Percentiles rank a stretch among this genome's conserved stretches.
phyloP scores from a whole-genome alignment of 2,888 invertebrate genomes.

The Tigriopus californicus region DNA sequence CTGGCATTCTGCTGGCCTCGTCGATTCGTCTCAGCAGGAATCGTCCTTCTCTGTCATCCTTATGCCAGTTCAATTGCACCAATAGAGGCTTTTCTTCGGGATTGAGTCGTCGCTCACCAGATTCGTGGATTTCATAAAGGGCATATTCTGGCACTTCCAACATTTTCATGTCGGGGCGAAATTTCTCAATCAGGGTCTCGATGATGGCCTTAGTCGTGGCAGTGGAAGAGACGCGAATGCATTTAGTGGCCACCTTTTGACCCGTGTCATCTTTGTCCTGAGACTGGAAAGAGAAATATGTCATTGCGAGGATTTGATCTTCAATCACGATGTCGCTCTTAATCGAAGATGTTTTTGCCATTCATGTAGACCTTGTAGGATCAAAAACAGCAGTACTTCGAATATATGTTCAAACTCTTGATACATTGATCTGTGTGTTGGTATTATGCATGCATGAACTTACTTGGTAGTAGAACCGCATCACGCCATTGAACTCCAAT shows the following conservation, averaged over 20 bases:
- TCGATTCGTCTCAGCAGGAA: conserved; percentile 49
- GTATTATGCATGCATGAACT: too few relatives aligned
- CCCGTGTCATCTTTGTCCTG: conserved; percentile 70
- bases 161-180: conserved; percentile 98
- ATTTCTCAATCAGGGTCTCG: conserved; percentile 92
- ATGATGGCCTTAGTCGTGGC: conserved; percentile 92
- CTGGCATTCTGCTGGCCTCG: conserved; percentile 13
- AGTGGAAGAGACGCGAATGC: conserved; percentile 89
- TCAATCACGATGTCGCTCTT: not conserved
- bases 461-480: conserved; percentile 48
- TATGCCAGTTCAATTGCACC: conserved; percentile 97
- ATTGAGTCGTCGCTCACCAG: conserved; percentile 62
- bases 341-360: not conserved
- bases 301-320: too few relatives aligned
- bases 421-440: too few relatives aligned
- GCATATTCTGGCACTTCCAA: conserved; percentile 43
- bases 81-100: conserved; percentile 84
- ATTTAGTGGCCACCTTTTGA: conserved; percentile 96
- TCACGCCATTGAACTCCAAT: conserved; percentile 95
- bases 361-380: not conserved
- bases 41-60: conserved; percentile 91
- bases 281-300: not conserved
- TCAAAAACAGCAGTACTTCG: not conserved
- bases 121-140: conserved; percentile 48
- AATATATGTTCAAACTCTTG: not conserved